A percentile compares a stretch with the other conserved stretches of the same genome.
phyloP scores from a whole-genome alignment of 2,113 vertebrate genomes.

The Vulpes ferrilata region DNA sequence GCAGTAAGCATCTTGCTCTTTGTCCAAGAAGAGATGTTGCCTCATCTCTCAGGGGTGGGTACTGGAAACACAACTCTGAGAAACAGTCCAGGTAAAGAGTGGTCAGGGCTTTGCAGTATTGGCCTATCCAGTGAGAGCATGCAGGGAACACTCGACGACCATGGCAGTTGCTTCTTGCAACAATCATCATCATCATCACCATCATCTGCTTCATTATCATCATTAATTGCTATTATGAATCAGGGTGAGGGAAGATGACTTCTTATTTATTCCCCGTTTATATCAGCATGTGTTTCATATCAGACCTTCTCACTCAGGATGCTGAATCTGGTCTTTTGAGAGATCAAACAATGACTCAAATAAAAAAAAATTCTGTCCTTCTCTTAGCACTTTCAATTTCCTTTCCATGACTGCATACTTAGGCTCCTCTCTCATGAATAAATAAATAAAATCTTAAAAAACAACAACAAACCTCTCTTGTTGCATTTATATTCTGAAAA shows the following conservation, averaged over 20 bases:
- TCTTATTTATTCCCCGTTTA: neutral
- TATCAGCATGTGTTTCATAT: neutral
- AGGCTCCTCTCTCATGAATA: neutral
- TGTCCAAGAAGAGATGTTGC: neutral
- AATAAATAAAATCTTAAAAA: too few relatives aligned
- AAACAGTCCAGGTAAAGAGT: neutral
- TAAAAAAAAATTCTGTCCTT: neutral
- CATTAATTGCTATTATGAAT: neutral
- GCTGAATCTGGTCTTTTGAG: constrained; percentile 8
- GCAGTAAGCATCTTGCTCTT: constrained; percentile 16
- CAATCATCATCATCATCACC: neutral
- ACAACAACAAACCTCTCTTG: neutral
- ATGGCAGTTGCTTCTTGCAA: neutral
- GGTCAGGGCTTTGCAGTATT: neutral
- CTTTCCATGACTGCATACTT: constrained; percentile 6
- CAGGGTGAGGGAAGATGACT: constrained; percentile 1
- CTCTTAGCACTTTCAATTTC: constrained; percentile 9
- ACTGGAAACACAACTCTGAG: neutral
- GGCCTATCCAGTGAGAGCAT: neutral
- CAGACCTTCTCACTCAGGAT: neutral
- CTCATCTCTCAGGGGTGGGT: neutral
- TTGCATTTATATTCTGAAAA: constrained; percentile 14
- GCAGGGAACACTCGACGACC: neutral
- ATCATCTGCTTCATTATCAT: neutral
- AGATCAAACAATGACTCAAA: neutral